Percentiles rank a stretch among this genome's conserved stretches.
Evolutionary conservation across 2,888 invertebrate species (phyloP).

Genomic region (Palloptera scutellata): DNA sequence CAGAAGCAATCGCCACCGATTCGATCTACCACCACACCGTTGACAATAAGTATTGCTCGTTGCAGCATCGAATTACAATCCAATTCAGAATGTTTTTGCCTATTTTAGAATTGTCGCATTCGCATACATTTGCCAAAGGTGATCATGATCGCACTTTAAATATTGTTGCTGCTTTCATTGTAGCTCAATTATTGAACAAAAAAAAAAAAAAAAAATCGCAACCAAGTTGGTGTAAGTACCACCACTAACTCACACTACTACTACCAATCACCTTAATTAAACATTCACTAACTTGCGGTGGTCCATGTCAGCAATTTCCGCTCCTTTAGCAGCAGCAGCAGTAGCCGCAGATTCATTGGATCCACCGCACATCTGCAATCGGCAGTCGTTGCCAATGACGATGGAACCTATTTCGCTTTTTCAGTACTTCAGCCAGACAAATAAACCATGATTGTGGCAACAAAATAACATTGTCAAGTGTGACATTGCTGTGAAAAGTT

Average conservation of each 20-base stretch:
- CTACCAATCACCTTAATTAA: conserved; percentile 45
- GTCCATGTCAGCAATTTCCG: conserved; percentile 60
- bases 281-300: conserved; percentile 41
- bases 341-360: conserved; percentile 15
- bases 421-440: not conserved
- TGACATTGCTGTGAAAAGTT: conserved; percentile 15
- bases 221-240: not conserved
- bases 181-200: conserved; percentile 29
- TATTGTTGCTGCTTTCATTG: conserved; percentile 3
- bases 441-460: conserved; percentile 33
- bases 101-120: not conserved
- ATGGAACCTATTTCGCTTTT: conserved; percentile 7
- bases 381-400: not conserved
- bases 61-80: not conserved
- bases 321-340: conserved; percentile 35
- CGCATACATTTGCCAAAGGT: conserved; percentile 27
- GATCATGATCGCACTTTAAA: conserved; percentile 16
- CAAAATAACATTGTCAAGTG: conserved; percentile 28
- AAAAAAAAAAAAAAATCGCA: conserved; percentile 22
- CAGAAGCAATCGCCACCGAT: not conserved
- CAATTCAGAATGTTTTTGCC: not conserved
- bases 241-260: conserved; percentile 16
- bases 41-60: no score
- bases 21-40: not conserved
- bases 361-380: conserved; percentile 2